These are phyloP conservation scores for Xenopus laevis DNA, from an alignment of 2,113 vertebrate species.

Conservation along the genomic window DNA sequence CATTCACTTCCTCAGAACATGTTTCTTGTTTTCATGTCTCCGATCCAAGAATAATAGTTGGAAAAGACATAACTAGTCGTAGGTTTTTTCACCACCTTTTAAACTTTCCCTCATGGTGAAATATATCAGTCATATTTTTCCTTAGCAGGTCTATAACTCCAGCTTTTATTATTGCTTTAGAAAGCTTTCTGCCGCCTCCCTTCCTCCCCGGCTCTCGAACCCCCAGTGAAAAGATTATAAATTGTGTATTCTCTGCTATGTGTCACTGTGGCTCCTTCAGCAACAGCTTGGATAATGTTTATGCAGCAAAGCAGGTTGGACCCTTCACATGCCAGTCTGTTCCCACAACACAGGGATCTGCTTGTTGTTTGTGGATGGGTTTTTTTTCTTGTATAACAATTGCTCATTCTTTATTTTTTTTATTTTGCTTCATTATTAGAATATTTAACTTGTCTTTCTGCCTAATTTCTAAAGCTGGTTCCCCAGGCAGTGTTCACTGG, in stretches of 20 bases:
- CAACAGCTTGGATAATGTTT: neutral
- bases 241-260: conserved; percentile 23
- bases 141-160: conserved; percentile 15
- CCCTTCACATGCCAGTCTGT: no score
- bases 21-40: neutral
- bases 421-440: no score
- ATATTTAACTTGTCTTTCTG: no score
- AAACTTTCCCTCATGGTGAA: conserved; percentile 33
- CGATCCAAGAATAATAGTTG: neutral
- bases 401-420: no score
- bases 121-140: conserved; percentile 26
- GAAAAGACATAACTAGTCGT: conserved; percentile 8
- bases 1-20: neutral
- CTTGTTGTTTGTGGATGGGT: no score
- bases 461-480: no score
- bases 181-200: conserved; percentile 21
- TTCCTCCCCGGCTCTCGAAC: conserved; percentile 10
- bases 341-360: no score
- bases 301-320: neutral
- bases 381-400: no score
- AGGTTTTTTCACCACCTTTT: conserved; percentile 19
- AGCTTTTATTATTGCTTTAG: conserved; percentile 27
- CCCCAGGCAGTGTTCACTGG: no score
- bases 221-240: conserved; percentile 23
- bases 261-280: conserved; percentile 11